Evolutionary conservation across 2,797 vertebrate species (phyloP), one percentile per base, ranked within the genome.

Genomic region (Phyllotis vaccarum): DNA sequence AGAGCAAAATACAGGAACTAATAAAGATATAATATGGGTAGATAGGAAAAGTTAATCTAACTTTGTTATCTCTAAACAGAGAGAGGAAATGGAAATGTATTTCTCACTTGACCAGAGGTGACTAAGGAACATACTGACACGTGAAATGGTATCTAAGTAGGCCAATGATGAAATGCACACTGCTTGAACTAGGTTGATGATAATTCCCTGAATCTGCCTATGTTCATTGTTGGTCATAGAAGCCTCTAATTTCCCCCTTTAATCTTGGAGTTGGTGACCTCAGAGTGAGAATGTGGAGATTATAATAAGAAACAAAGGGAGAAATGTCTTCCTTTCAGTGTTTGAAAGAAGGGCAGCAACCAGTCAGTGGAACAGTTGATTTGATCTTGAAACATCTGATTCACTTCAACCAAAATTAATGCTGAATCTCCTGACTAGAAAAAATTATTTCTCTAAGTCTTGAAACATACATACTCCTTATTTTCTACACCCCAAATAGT

Each of bases 351-450:
- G 10, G 68, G 89, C 46, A 83, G 74, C 62, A 91, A 29, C 92
- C 34, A 74, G 94, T n/a, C 40, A 78, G 21, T 52, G 56, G 2
- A 79, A 34, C 6, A 5, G 82, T 79, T 6, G 37, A 27, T 88
- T 96, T 96, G 82, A 94, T 92, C 29, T 89, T 96, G 72, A 97
- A 89, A 97, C 52, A 72, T 56, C 49, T 43, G 37, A 92, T 87
- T 97, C 16, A 93, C 27, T n/a, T 85, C 78, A 37, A 79, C 5
- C 1, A 81, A 17, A 96, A 1, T 92, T 52, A 54, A 91, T 89
- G 96, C 79, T 49, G 66, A 96, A 60, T 82, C 75, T 64, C 8
- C 87, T 93, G 81, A 96, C 81, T 93, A 54, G 34, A 92, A 90
- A 90, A 97, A 86, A 95, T 93, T 86, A 83, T 87, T 86, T 91